Evolutionary conservation across 2,888 invertebrate genomes (phyloP), one percentile per base, ranked within the genome.

Genomic region (Epinotia brunnichana): DNA sequence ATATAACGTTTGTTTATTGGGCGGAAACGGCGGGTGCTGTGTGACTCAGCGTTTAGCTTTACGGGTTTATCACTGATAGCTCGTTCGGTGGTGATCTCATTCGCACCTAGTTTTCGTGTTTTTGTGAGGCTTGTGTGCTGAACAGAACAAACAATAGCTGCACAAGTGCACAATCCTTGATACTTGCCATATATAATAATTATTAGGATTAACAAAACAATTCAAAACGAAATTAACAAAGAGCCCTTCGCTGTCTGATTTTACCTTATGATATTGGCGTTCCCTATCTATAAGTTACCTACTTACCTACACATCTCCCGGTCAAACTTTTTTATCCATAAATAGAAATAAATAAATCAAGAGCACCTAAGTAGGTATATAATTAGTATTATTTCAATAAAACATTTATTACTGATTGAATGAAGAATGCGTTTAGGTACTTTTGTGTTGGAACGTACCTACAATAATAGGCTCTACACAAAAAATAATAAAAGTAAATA

Each of bases 1-100:
- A 87, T 89, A 87, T 87, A 85, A 89, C 87, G 87, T 88, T 86
- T 90, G 88, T 90, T 90, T 91, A 88, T 89, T 86, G 85, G 81
- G 82, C 84, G 86, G 85, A 86, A 86, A 83, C 83, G 80, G 80
- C 84, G 76, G 77, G 77, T 72, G 75, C 74, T 69, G 74, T 76
- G 77, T 85, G 87, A 87, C 83, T 88, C 87, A 86, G 74, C 86
- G 80, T 87, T 85, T 85, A 81, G 80, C 79, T 85, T 82, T 78
- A 83, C 87, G 83, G 85, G 84, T 84, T 86, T 86, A 87, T 77
- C 78, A 78, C 79, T 76, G 82, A 80, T 77, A 77, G 68, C 73
- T 51, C 48, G 17, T 63, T 63, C 69, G 53, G 62, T 57, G 21
- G 57, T 73, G 73, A 73, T 73, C 68, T 73, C 73, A 73, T 73